These are phyloP conservation scores for Cheilosia grossa DNA, from an alignment of 2,888 invertebrate genomes.

Conservation along the genomic window DNA sequence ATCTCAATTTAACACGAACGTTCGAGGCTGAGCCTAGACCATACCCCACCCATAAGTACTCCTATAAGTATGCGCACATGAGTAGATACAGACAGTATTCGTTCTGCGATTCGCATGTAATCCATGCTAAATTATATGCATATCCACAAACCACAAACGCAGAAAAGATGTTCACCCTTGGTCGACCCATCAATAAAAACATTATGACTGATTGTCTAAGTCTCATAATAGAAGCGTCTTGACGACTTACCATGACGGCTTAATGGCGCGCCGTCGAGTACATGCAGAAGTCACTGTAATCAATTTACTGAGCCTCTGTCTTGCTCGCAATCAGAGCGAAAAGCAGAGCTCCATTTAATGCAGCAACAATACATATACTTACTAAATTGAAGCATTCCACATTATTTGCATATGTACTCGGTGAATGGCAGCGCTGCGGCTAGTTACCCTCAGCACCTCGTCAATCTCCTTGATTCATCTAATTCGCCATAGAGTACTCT, in stretches of 20 bases:
- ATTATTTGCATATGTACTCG: conserved; percentile 48
- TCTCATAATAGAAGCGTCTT: conserved; percentile 48
- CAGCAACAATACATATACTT: conserved; percentile 27
- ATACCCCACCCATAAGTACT: too few species aligned
- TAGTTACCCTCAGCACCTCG: conserved; percentile 59
- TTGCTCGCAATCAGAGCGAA: conserved; percentile 41
- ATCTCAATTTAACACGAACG: too few species aligned
- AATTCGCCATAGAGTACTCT: conserved; percentile 50
- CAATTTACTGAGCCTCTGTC: conserved; percentile 50
- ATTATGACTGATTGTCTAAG: conserved; percentile 55
- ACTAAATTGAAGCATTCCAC: conserved; percentile 57
- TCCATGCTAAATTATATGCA: conserved; percentile 4
- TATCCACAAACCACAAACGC: background rate
- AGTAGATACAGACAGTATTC: too few species aligned
- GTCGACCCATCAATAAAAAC: conserved; percentile 59
- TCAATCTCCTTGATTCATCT: conserved; percentile 70
- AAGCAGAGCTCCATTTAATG: conserved; percentile 50
- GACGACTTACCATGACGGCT: conserved; percentile 57
- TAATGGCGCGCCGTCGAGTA: conserved; percentile 62
- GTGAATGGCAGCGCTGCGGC: background rate
- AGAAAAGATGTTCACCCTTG: conserved; percentile 32
- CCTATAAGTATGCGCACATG: too few species aligned
- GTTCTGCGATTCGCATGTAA: background rate
- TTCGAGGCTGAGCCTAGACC: too few species aligned
- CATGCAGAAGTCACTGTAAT: conserved; percentile 57